Percentiles rank a stretch among this genome's conserved stretches.
These are phyloP conservation scores for Malaclemys terrapin DNA, from an alignment of 2,113 vertebrate species.

Conservation along the genomic window DNA sequence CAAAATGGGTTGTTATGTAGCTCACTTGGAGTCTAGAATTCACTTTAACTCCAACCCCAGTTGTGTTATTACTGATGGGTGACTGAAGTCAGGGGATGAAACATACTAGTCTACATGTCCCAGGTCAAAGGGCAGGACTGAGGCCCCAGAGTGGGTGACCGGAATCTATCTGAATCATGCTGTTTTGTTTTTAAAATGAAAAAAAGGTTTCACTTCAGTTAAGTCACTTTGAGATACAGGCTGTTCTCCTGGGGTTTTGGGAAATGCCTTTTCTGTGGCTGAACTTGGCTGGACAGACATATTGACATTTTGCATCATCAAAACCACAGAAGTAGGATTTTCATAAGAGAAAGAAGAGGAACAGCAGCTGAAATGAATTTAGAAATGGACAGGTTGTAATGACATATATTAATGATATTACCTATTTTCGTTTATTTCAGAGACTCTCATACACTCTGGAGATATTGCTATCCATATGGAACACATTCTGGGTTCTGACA, in stretches of 20 bases:
- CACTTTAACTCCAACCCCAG: background rate
- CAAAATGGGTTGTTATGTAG: background rate
- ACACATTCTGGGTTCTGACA: background rate
- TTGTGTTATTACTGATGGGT: background rate
- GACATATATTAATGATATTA: background rate
- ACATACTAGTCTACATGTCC: background rate
- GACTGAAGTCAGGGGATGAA: background rate
- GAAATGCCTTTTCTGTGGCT: background rate
- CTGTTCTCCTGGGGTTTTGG: background rate
- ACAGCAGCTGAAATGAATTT: background rate
- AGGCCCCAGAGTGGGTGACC: background rate
- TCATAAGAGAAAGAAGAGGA: background rate
- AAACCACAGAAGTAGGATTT: background rate
- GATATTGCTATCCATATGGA: background rate
- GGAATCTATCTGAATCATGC: background rate
- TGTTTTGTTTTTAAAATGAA: background rate
- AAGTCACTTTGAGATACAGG: background rate
- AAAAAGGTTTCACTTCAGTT: background rate
- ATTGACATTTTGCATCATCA: background rate
- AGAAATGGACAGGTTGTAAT: background rate
- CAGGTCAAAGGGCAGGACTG: background rate
- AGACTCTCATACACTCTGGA: background rate
- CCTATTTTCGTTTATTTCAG: slow-evolving; percentile 9
- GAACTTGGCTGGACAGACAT: background rate
- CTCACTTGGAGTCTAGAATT: background rate